Evolutionary conservation across 2,797 vertebrate species (phyloP), one percentile per base, ranked within the genome.

Genomic region (Acomys russatus): DNA sequence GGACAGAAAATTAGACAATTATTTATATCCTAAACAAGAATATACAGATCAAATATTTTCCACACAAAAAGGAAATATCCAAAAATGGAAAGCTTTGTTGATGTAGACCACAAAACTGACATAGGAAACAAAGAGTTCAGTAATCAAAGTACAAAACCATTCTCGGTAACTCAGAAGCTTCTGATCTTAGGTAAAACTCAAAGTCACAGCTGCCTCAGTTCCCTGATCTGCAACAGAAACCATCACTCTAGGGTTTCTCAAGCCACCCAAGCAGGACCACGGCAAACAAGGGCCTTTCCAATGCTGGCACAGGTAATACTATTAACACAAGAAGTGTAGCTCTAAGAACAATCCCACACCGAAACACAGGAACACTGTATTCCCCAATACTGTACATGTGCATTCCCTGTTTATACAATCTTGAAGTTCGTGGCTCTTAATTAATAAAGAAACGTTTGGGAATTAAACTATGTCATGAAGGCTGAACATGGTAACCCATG

Each of bases 21-120:
- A 92, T 73, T 92, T 33, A 93, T 30, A 86, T 66, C 23, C 33
- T 89, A 54, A 89, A 87, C 8, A 91, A 91, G 28, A 85, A 95
- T 22, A 90, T 9, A 92, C 14, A 2, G 3, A 33, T 66, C 74
- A 63, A 87, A 92, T 25, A 79, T 7, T 88, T 91, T 66, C 92
- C 35, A 80, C 6, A 89, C 3, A 73, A 76, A 33, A 86, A 83
- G 49, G 54, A 12, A 89, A 73, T 38, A 91, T 70, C 83, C 18
- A 68, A 30, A 89, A 78, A 12, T 7, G 6, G 66, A 71, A 85
- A 11, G 17, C 30, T 84, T 91, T 63, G 61, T 35, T 84, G 89
- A 44, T 70, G 25, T n/a, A 83, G 15, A 66, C 51, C 64, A 95
- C 4, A 92, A 23, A 94, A 38, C 3, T 6, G 87, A 54, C 23